Conservation (phyloP, 2,888 invertebrate species). For the Eledona agricola region DNA sequence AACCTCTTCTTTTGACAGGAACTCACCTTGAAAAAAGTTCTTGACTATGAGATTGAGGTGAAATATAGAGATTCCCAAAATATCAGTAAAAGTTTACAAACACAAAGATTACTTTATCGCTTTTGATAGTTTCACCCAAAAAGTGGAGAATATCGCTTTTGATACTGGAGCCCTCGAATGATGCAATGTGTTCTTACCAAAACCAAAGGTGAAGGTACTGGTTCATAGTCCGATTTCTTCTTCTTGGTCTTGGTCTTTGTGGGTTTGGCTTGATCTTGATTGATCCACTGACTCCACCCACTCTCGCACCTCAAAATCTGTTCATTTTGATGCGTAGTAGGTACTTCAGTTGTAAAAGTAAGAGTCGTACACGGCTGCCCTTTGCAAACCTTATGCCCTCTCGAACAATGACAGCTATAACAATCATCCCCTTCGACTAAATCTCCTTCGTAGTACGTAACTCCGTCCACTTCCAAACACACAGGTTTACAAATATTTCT, state of each 20-base stretch:
- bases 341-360: slow-evolving; percentile 16
- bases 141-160: too few species aligned
- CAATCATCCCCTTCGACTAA: slow-evolving; percentile 78
- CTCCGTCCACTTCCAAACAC: slow-evolving; percentile 75
- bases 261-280: slow-evolving; percentile 64
- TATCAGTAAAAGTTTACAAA: too few species aligned
- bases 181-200: too few species aligned
- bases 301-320: slow-evolving; percentile 65
- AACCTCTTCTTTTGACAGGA: too few species aligned
- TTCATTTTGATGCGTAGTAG: slow-evolving; percentile 46
- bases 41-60: too few species aligned
- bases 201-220: slow-evolving; percentile 66
- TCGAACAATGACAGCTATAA: slow-evolving; percentile 81
- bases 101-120: too few species aligned
- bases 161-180: too few species aligned
- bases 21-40: too few species aligned
- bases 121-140: too few species aligned
- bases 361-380: slow-evolving; percentile 72
- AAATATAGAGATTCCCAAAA: too few species aligned
- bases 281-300: slow-evolving; percentile 87
- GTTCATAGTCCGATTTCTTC: slow-evolving; percentile 66
- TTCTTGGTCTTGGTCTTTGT: slow-evolving; percentile 48
- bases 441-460: slow-evolving; percentile 77
- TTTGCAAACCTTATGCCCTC: slow-evolving; percentile 73
- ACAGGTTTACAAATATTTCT: slow-evolving; percentile 74